Conservation (phyloP, 2,113 vertebrate genomes). For the Riparia riparia region DNA sequence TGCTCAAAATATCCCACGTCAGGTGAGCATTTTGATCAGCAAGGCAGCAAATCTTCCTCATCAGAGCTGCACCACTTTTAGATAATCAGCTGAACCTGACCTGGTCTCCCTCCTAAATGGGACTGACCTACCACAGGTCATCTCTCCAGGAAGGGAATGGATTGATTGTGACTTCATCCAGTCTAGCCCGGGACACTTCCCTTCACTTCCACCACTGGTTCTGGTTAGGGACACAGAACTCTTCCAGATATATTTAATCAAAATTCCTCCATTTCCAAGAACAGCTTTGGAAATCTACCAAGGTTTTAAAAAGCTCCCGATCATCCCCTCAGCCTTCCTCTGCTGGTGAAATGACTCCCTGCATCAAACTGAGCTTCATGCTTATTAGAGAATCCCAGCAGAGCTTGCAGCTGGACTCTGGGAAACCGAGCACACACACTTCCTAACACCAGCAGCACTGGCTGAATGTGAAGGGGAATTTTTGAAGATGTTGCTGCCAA, state of each 20-base stretch:
- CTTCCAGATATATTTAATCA: not conserved
- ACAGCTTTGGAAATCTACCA: not conserved
- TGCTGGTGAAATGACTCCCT: not conserved
- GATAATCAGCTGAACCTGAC: not conserved
- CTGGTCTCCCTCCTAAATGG: not conserved
- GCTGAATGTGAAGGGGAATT: not conserved
- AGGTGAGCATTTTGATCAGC: not conserved
- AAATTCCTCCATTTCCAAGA: not conserved
- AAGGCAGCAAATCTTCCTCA: not conserved
- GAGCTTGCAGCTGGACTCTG: not conserved
- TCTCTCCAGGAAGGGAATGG: not conserved
- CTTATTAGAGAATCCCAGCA: not conserved
- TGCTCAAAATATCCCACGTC: not conserved
- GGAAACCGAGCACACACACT: not conserved
- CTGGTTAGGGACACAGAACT: not conserved
- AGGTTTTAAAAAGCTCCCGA: not conserved
- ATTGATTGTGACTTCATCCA: not conserved
- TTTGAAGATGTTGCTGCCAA: not conserved
- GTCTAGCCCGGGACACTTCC: not conserved
- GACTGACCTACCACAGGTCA: not conserved
- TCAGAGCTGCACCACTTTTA: not conserved
- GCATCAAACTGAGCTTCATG: rapidly evolving
- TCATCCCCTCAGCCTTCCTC: not conserved
- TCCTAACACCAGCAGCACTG: not conserved
- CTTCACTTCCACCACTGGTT: not conserved